Base-by-base conservation (phyloP, 2,113 vertebrate species). In the Solea senegalensis region DNA sequence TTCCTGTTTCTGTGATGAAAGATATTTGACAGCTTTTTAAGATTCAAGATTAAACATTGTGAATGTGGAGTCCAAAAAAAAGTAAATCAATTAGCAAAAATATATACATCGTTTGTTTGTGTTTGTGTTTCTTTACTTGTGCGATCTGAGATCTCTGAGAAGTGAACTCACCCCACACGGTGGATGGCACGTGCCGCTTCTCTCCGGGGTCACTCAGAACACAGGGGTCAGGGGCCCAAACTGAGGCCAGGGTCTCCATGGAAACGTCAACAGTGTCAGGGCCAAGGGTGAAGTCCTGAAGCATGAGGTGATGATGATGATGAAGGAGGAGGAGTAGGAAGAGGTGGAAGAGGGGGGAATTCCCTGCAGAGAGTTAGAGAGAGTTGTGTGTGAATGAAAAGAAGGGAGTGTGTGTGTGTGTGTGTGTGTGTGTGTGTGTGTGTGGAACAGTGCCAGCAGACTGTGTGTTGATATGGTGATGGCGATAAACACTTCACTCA, bases 231-330 rank as follows among this genome's bases (percentile, higher is more conserved):
- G 82, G 69, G 80, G 91, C 64, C 95, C 95, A 96, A 82, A 92
- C 82, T 61, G 95, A 93, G 69, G 94, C 92, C 92, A 95, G 92
- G 57, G 95, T 97, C 84, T 96, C 95, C 95, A 91, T 95, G 95
- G 95, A 94, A 94, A 97, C 94, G 65, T 92, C 94, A 93, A 94
- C 92, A 93, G 85, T 89, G 92, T 72, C 90, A 92, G 90, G 65
- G 94, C 90, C 63, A 43, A 53, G 88, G 84, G 89, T 87, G 68
- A 78, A 91, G 88, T 90, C 87, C 93, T 77, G 90, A 87, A 86
- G 84, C 86, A 84, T 40, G 90, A 90, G 81, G 75, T 65, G 85
- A 39, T 5, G 72, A 61, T 3, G 59, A 51, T 7, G 60, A 48
- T 3, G 78, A 74, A 12, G 57, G 10, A 70, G 52, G 59, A 75